Evolutionary conservation across 2,113 vertebrate species (phyloP).

Genomic region (Probosciger aterrimus): DNA sequence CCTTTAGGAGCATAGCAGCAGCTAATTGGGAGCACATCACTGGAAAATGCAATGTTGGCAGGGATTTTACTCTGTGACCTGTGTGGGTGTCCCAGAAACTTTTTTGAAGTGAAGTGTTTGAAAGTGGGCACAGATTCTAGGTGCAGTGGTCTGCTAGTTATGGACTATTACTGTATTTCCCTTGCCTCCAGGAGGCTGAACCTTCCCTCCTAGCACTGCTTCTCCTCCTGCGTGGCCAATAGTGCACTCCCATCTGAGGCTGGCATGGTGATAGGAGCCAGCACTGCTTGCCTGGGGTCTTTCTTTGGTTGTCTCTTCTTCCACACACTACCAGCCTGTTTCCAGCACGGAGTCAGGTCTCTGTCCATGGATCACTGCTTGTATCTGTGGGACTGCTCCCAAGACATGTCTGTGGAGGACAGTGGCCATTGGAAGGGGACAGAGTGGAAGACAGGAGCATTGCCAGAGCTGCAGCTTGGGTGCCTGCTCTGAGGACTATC

Average conservation of each 20-base stretch:
- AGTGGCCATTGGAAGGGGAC: too few relatives aligned
- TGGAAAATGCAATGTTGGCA: background rate
- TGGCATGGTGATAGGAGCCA: background rate
- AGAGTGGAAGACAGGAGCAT: accelerated
- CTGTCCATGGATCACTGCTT: background rate
- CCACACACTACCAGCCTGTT: background rate
- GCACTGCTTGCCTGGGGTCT: background rate
- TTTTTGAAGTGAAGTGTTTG: background rate
- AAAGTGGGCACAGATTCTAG: background rate
- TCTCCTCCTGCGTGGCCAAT: accelerated
- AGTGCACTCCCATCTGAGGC: background rate
- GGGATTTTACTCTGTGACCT: background rate
- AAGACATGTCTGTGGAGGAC: background rate
- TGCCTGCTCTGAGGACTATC: background rate
- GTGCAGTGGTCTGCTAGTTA: accelerated
- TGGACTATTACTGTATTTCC: accelerated
- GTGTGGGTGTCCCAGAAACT: background rate
- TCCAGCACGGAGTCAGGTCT: accelerated
- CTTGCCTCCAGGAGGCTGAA: background rate
- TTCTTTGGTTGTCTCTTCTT: background rate
- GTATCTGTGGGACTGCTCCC: accelerated
- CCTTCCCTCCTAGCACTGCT: background rate
- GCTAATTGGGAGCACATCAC: background rate
- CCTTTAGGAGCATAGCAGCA: background rate
- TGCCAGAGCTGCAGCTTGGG: accelerated